phyloP scores from a whole-genome alignment of 37 sponge, comb jelly and placozoan genomes.

The Agelas oroides region DNA sequence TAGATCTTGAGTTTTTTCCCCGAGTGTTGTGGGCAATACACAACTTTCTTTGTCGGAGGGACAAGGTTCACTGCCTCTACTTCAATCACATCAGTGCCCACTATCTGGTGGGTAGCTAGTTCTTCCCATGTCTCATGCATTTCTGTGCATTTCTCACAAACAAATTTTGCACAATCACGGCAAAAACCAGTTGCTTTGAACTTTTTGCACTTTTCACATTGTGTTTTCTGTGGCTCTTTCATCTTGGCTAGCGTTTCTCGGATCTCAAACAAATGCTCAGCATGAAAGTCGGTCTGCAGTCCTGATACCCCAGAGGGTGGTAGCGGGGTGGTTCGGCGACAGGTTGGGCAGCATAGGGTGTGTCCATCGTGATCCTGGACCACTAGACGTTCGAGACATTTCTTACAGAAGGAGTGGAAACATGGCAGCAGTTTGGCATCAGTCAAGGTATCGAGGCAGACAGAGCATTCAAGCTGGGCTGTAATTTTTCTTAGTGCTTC shows the following conservation, averaged over 20 bases:
- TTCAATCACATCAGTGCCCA: background rate
- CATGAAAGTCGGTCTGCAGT: constrained; percentile 7
- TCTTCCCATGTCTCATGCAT: constrained; percentile 15
- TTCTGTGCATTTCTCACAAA: constrained; percentile 22
- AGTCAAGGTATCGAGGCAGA: constrained; percentile 16
- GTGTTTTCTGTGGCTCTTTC: background rate
- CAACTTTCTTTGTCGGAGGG: background rate
- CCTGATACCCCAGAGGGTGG: background rate
- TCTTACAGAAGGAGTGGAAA: background rate
- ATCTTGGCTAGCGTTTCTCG: constrained; percentile 12
- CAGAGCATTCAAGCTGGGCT: constrained; percentile 9
- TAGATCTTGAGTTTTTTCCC: constrained; percentile 12
- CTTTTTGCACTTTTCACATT: constrained; percentile 29
- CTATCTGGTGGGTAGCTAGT: constrained; percentile 2
- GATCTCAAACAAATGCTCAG: constrained; percentile 36
- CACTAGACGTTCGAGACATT: constrained; percentile 7
- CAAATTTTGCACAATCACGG: constrained; percentile 22
- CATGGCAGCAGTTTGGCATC: constrained; percentile 38
- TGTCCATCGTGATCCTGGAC: background rate
- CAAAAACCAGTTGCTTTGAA: constrained; percentile 24
- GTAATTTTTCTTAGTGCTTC: constrained; percentile 16
- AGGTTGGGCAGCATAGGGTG: constrained; percentile 11
- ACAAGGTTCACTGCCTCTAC: background rate
- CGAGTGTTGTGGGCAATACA: constrained; percentile 8
- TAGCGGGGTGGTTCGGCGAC: constrained; percentile 11